Evolutionary conservation across 2,797 vertebrate species (phyloP), one percentile per base, ranked within the genome.

Genomic region (Coreius guichenoti): DNA sequence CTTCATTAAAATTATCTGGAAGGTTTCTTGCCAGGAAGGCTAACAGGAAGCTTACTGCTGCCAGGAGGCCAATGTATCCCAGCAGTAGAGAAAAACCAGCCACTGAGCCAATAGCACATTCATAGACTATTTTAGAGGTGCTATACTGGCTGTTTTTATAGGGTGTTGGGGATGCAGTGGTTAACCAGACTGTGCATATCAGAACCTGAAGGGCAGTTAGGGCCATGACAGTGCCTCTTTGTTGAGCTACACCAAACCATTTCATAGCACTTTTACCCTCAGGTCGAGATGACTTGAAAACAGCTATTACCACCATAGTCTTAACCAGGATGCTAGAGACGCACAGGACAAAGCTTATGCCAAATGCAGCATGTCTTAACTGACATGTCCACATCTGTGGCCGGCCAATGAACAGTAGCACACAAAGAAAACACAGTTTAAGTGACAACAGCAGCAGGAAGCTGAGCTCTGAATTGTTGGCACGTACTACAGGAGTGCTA

Each of bases 241-340:
- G 94, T 74, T 92, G 92, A 9, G 88, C 16, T n/a, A 81, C 51
- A 31, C 93, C 92, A 91, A 93, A 93, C 92, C 92, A 92, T 81
- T 92, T 94, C 13, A 93, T 87, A 75, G 8, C 78, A 51, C 8
- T n/a, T 70, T 87, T 90, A 49, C 89, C 90, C 33, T 92, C 88
- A 82, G 92, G 76, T 39, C 76, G 23, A 86, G 92, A 88, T 72
- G 92, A 88, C 29, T 88, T 90, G 29, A 93, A 93, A 31, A 92
- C 91, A 13, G 91, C 91, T 54, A 93, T 88, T 82, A 91, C 94
- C 13, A 95, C 94, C 1, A 95, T 90, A n/a, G 94, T 95, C 81
- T 91, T 91, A 26, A 91, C 90, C 79, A 90, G 87, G 77, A 90
- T 90, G 29, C 90, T 89, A 14, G 88, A 90, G 75, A 89, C 79